A percentile compares a stretch with the other conserved stretches of the same genome.
phyloP scores from a whole-genome alignment of 64 coral and sea anemone genomes.

The Dendronephthya gigantea region DNA sequence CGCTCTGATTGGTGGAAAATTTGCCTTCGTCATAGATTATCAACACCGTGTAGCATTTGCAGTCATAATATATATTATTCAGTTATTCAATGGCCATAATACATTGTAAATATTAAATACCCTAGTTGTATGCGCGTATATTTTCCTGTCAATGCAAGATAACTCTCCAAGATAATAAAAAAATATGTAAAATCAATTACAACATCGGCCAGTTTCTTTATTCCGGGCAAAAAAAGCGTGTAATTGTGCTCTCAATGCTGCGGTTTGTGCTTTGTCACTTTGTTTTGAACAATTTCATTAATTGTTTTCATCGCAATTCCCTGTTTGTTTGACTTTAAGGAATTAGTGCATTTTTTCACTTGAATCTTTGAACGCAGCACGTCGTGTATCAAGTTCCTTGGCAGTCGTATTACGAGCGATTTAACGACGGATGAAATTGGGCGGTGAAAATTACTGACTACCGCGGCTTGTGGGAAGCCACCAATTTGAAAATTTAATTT shows the following conservation, averaged over 20 bases:
- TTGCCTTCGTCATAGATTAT: neutral
- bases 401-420: neutral
- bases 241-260: neutral
- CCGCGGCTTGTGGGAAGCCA: neutral
- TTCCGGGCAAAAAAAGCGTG: neutral
- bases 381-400: neutral
- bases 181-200: neutral
- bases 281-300: neutral
- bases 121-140: neutral
- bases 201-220: neutral
- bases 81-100: neutral
- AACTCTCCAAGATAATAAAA: neutral
- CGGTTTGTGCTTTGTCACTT: neutral
- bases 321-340: neutral
- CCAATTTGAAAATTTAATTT: neutral
- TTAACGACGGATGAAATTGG: neutral
- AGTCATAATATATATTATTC: conserved; percentile 6
- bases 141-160: neutral
- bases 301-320: neutral
- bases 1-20: neutral
- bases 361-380: neutral
- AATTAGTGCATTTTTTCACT: neutral
- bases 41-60: neutral
- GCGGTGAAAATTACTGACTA: neutral
- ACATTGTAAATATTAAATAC: neutral